Conservation (phyloP, 2,797 vertebrate species). For the Hydrolagus colliei region DNA sequence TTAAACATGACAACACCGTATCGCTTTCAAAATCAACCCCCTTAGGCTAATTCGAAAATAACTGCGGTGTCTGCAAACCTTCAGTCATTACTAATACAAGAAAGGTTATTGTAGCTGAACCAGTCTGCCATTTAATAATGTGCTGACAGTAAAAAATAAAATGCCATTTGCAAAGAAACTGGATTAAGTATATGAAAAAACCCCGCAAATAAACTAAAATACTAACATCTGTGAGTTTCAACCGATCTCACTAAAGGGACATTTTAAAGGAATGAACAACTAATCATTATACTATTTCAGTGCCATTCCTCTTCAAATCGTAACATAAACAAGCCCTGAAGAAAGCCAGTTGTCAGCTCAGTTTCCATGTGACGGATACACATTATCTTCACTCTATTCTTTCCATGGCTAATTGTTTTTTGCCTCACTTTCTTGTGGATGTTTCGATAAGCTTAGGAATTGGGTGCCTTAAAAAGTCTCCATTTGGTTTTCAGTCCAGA, state of each 20-base stretch:
- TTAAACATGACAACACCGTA: conserved; percentile 23
- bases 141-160: conserved; percentile 17
- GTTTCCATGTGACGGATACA: not conserved
- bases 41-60: conserved; percentile 19
- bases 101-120: conserved; percentile 20
- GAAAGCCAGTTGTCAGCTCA: not conserved
- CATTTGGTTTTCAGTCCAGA: not conserved
- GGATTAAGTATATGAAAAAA: not conserved
- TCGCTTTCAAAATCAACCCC: conserved; percentile 25
- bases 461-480: not conserved
- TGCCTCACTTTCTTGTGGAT: not conserved
- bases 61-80: conserved; percentile 21
- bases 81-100: conserved; percentile 21
- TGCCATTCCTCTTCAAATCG: not conserved
- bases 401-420: conserved; percentile 20
- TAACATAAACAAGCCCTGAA: conserved; percentile 3
- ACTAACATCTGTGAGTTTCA: conserved; percentile 25
- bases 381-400: not conserved
- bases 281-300: not conserved
- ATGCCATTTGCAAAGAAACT: conserved; percentile 11
- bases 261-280: not conserved
- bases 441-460: not conserved
- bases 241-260: not conserved
- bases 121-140: conserved; percentile 24
- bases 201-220: conserved; percentile 11